A percentile compares a stretch with the other conserved stretches of the same genome.
Evolutionary conservation across 2,113 vertebrate genomes (phyloP).

Genomic region (Rafetus swinhoei): DNA sequence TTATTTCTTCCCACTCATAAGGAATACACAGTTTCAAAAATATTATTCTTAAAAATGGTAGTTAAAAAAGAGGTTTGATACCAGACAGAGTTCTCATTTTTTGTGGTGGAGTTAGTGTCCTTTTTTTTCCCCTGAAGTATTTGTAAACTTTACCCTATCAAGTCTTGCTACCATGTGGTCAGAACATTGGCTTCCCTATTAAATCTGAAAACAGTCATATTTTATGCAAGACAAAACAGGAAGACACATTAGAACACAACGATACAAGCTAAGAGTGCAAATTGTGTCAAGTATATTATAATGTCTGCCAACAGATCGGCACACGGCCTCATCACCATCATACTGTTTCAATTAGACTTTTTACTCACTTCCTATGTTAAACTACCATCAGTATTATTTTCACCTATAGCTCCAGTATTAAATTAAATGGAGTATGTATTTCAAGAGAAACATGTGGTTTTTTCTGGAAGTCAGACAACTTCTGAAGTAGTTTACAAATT

Average conservation of each 20-base stretch:
- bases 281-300: slow-evolving; percentile 68
- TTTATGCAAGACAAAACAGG: slow-evolving; percentile 54
- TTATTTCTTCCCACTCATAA: not conserved
- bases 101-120: not conserved
- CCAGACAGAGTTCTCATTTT: not conserved
- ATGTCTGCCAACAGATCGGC: slow-evolving; percentile 72
- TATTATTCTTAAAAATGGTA: not conserved
- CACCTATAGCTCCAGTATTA: slow-evolving; percentile 68
- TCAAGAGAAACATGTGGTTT: slow-evolving; percentile 58
- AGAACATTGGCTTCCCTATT: not conserved
- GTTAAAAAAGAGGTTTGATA: not conserved
- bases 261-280: slow-evolving; percentile 52
- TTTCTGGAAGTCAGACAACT: slow-evolving; percentile 61
- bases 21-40: not conserved
- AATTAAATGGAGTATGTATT: slow-evolving; percentile 56
- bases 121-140: not conserved
- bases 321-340: slow-evolving; percentile 74
- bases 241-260: slow-evolving; percentile 65
- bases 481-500: not conserved
- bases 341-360: slow-evolving; percentile 75
- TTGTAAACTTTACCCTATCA: not conserved
- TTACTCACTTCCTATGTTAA: slow-evolving; percentile 68
- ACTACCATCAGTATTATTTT: slow-evolving; percentile 64
- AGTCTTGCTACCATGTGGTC: not conserved
- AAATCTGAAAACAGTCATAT: slow-evolving; percentile 51